Evolutionary conservation across 1,140 invertebrate species (phyloP).

Genomic region (Drosophila varians): DNA sequence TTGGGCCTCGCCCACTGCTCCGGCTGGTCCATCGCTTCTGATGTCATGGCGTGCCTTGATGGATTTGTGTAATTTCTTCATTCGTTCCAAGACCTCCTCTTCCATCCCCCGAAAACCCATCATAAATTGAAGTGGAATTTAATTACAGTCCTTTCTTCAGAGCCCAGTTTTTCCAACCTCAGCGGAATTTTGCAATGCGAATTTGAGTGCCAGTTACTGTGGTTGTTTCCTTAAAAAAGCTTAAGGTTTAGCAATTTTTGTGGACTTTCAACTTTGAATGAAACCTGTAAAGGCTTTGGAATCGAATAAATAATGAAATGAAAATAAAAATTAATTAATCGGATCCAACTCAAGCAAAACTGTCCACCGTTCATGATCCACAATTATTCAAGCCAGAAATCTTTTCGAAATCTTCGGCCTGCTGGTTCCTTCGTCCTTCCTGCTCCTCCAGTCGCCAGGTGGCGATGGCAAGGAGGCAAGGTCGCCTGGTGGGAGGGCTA

Average conservation of each 20-base stretch:
- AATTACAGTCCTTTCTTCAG: slow-evolving; percentile 59
- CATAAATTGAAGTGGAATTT: slow-evolving; percentile 76
- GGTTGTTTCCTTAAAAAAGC: neutral
- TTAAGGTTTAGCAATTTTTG: too few species aligned
- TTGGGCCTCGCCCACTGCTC: neutral
- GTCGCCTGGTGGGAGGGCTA: slow-evolving; percentile 13
- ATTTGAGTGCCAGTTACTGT: slow-evolving; percentile 17
- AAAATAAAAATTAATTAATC: too few species aligned
- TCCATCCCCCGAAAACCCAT: neutral
- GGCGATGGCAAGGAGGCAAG: slow-evolving; percentile 28
- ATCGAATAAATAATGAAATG: neutral
- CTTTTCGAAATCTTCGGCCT: slow-evolving; percentile 9
- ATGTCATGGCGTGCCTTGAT: slow-evolving; percentile 68
- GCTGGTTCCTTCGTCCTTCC: slow-evolving; percentile 6
- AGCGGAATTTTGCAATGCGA: slow-evolving; percentile 45
- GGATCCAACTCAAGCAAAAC: too few species aligned
- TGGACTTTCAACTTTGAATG: too few species aligned
- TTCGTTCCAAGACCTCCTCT: neutral
- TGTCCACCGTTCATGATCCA: neutral
- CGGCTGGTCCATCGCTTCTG: slow-evolving; percentile 32
- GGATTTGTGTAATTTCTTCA: slow-evolving; percentile 74
- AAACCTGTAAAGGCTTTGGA: too few species aligned
- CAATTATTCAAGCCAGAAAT: slow-evolving; percentile 57
- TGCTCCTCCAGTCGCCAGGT: too few species aligned
- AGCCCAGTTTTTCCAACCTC: slow-evolving; percentile 37